Conservation (phyloP, 1,140 invertebrate genomes). For the Cardiocondyla obscurior region DNA sequence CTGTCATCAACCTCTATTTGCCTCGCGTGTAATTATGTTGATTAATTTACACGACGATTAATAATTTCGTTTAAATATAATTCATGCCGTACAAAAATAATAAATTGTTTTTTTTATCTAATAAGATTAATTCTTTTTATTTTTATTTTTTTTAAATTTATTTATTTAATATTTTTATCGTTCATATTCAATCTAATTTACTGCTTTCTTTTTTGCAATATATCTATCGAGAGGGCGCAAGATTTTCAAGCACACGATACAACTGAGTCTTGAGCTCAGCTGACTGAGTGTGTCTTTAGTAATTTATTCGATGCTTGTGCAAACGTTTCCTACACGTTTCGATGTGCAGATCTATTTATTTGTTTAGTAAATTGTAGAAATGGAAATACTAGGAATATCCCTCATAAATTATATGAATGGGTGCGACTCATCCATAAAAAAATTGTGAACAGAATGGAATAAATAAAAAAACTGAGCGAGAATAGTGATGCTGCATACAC, state of each 20-base stretch:
- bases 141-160: not conserved
- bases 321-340: too few relatives aligned
- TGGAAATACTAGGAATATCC: not conserved
- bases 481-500: not conserved
- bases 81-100: not conserved
- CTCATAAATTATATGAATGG: not conserved
- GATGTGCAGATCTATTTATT: not conserved
- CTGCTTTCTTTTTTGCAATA: not conserved
- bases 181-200: not conserved
- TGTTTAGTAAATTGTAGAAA: not conserved
- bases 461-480: not conserved
- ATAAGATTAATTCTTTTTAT: not conserved
- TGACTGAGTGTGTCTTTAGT: not conserved
- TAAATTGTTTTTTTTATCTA: not conserved
- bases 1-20: not conserved
- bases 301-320: not conserved
- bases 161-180: not conserved
- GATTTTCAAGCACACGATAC: not conserved
- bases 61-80: constrained; percentile 5
- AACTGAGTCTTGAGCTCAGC: too few relatives aligned
- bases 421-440: not conserved
- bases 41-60: not conserved
- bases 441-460: not conserved
- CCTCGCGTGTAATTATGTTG: not conserved
- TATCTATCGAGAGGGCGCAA: not conserved